Evolutionary conservation across 2,113 vertebrate genomes (phyloP).

Genomic region (Tautogolabrus adspersus): DNA sequence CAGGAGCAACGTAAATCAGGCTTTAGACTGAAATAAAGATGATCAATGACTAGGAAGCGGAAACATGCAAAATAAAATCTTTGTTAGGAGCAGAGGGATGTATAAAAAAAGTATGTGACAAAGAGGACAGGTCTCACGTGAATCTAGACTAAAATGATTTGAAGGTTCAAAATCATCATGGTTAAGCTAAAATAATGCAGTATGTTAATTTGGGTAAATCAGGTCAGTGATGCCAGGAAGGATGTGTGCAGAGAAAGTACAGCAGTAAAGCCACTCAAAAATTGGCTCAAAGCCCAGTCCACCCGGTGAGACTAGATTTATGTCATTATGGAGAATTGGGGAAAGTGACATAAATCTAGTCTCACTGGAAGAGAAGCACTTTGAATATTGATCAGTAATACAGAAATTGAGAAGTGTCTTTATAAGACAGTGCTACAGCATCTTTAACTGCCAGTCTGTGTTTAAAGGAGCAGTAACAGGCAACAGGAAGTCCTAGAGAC

Average conservation of each 20-base stretch:
- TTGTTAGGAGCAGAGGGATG: neutral
- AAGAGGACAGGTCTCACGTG: neutral
- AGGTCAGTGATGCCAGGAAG: neutral
- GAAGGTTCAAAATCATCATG: neutral
- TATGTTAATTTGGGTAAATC: neutral
- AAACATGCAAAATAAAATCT: neutral
- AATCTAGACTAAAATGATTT: neutral
- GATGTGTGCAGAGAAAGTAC: neutral
- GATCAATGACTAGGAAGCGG: neutral
- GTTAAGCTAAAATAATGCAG: conserved; percentile 3
- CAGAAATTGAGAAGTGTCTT: neutral
- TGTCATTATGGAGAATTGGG: too few relatives aligned
- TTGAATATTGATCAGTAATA: neutral
- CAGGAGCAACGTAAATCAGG: neutral
- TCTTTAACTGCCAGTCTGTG: neutral
- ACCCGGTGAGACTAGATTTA: neutral
- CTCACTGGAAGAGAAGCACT: too few relatives aligned
- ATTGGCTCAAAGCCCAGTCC: neutral
- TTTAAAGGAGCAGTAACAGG: conserved; percentile 11
- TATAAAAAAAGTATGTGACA: neutral
- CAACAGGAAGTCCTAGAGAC: neutral
- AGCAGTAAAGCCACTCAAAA: neutral
- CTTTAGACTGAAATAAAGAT: conserved; percentile 1
- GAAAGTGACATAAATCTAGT: too few relatives aligned
- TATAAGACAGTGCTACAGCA: neutral